Evolutionary conservation across 2,888 invertebrate genomes (phyloP), one percentile per base, ranked within the genome.

Genomic region (Zaprionus obscuricornis): DNA sequence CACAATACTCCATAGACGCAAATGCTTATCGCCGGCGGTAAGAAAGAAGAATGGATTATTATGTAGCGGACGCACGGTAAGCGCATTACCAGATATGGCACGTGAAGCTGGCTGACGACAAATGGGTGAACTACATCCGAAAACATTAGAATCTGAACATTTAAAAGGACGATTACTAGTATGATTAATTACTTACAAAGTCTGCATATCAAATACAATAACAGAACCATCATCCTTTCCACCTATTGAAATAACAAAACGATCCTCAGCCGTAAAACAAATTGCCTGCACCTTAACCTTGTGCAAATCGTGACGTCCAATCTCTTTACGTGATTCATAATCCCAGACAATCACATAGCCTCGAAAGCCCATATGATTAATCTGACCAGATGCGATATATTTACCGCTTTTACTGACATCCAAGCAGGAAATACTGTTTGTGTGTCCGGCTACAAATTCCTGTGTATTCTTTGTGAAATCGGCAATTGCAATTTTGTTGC

Each of bases 151-250:
- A 18, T 34, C 17, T 34, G 13, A 24, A 22, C 0, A 29, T 8
- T 1, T 2, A 7, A 8, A 33, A 13, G 7, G 8, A 20, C n/a
- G n/a, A n/a, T n/a, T n/a, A n/a, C n/a, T n/a, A n/a, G n/a, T n/a
- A n/a, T n/a, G n/a, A n/a, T n/a, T n/a, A n/a, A n/a, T n/a, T n/a
- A 71, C 78, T 66, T 70, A 90, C 90, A 79, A 81, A 1, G 91
- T 92, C 26, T 91, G 90, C 66, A 97, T 92, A 88, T 97, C 95
- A 94, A 96, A 98, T 1, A 98, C 93, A 33, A 97, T 94, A 26
- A 97, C 93, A 68, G 95, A 94, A 24, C 96, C 96, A 89, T 97
- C 97, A 89, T 98, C 98, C 57, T 95, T 93, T 0, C 98, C 98
- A 0, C 98, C 98, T 27, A 97, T 92, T 0, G 96, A 96, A 24